Base-by-base conservation (phyloP, 2,113 vertebrate genomes). In the Platichthys flesus region DNA sequence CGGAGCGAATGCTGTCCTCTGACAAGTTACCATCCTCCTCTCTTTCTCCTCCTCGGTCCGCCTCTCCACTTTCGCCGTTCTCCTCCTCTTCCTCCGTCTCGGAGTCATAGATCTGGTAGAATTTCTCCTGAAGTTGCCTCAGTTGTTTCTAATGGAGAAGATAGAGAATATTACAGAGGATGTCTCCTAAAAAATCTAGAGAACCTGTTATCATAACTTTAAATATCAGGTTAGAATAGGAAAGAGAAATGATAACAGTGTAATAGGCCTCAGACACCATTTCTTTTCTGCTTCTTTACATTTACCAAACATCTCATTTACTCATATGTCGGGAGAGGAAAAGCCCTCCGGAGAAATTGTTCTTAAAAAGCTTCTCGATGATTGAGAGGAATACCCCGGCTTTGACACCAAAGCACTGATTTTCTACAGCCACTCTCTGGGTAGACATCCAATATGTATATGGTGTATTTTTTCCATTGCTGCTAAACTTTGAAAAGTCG, bases 41-140 rank as follows among this genome's bases (percentile, higher is more conserved):
- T 78, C 97, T 82, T 8, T 90, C 92, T 10, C 85, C 73, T 0
- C 81, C 79, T 5, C 96, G 79, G 95, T 97, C 94, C 93, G 26
- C 76, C 59, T 87, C 82, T n/a, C 82, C 77, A 0, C 28, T 60
- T 57, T 97, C 97, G 31, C 95, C 96, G 14, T 97, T 96, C 45
- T 90, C 97, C 37, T 97, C 97, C 63, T 98, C 97, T 88, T 99
- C 98, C 56, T 99, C 98, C 21, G 98, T 98, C 88, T 99, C 98
- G 0, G 98, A 99, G 88, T 99, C 98, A 0, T 99, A 99, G 94
- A 99, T 98, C 90, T 99, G 98, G 93, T 99, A 99, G 94, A 99
- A 99, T 95, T 99, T 99, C 79, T 99, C 98, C 94, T 99, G 98
- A 91, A 99, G 96, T 91, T 99, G 98, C 70, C 98, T 97, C 86